phyloP scores from a whole-genome alignment of 2,797 vertebrate genomes.

The Eulemur rubriventer region DNA sequence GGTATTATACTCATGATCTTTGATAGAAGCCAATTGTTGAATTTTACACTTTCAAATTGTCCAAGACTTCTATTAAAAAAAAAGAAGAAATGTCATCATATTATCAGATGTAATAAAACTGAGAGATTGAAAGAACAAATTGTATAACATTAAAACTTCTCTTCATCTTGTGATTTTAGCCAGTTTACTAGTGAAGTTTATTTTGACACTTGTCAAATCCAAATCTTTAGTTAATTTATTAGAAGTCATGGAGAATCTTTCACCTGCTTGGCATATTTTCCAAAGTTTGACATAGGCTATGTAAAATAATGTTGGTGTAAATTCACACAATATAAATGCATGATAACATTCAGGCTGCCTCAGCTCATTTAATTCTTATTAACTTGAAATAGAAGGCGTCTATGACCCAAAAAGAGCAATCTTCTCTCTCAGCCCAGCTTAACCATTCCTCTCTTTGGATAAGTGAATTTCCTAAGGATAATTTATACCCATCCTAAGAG shows the following conservation, averaged over 20 bases:
- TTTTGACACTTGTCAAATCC: slow-evolving; percentile 1
- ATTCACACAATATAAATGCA: neutral
- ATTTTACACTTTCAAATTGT: neutral
- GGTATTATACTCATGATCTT: neutral
- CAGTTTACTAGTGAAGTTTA: neutral
- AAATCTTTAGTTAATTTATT: neutral
- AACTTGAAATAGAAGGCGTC: neutral
- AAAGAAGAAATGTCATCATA: neutral
- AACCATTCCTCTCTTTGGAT: neutral
- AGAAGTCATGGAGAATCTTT: neutral
- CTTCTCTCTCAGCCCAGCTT: neutral
- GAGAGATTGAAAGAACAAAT: neutral
- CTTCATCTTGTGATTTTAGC: neutral
- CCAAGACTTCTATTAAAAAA: neutral
- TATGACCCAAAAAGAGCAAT: neutral
- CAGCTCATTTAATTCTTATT: slow-evolving; percentile 46
- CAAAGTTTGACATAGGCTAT: neutral
- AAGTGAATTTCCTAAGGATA: slow-evolving; percentile 17
- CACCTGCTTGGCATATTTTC: neutral
- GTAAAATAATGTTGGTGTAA: slow-evolving; percentile 29
- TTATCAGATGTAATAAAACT: neutral
- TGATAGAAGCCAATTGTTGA: neutral
- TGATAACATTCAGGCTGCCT: neutral
- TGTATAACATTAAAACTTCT: neutral
- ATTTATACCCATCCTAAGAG: neutral